Conservation (phyloP, 2,113 vertebrate genomes). For the Mirounga angustirostris region DNA sequence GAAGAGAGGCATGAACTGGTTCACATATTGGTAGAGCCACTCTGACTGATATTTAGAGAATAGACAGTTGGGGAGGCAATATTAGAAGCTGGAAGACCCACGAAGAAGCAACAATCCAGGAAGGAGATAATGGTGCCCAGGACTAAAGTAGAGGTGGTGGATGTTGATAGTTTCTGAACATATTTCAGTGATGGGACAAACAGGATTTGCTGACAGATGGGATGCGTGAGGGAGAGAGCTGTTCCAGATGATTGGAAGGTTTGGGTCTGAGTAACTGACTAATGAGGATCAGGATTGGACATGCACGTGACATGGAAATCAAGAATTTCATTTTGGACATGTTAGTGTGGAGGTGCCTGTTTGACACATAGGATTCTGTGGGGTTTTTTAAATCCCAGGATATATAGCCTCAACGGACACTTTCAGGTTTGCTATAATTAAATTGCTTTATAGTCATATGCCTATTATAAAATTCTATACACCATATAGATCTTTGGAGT, state of each 20-base stretch:
- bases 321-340: not conserved
- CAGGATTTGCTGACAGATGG: not conserved
- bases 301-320: not conserved
- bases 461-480: not conserved
- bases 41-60: not conserved
- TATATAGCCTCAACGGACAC: not conserved
- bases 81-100: not conserved
- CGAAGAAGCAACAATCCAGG: not conserved
- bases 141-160: not conserved
- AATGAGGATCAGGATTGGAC: not conserved
- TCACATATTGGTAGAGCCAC: not conserved
- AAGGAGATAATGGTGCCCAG: not conserved
- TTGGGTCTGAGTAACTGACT: conserved; percentile 21
- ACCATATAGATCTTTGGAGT: not conserved
- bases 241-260: not conserved
- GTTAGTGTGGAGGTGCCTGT: conserved; percentile 1
- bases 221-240: not conserved
- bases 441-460: not conserved
- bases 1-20: not conserved
- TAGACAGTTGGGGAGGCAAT: not conserved
- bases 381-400: not conserved
- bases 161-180: not conserved
- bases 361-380: not conserved
- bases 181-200: not conserved
- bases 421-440: conserved; percentile 2